Conservation (phyloP, 2,797 vertebrate species). For the Benthosema pterotum region DNA sequence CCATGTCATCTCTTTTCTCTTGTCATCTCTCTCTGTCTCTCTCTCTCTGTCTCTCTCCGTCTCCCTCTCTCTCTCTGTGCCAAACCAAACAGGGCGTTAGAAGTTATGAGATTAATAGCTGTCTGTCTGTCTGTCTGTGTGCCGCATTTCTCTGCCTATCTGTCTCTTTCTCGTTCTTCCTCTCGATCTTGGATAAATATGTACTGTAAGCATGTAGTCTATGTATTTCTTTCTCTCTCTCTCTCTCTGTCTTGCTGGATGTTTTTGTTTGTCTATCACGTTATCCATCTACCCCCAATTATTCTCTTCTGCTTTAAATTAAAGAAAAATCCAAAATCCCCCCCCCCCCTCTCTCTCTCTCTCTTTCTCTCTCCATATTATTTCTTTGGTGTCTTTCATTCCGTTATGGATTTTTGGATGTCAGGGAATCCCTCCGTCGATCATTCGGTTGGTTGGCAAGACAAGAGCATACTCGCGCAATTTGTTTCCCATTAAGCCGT, state of each 20-base stretch:
- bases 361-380: conserved; percentile 19
- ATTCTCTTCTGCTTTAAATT: too few relatives aligned
- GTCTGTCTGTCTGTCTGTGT: conserved; percentile 17
- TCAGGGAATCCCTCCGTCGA: conserved; percentile 58
- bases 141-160: conserved; percentile 18
- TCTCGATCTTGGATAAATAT: too few relatives aligned
- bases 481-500: conserved; percentile 76
- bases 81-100: conserved; percentile 7
- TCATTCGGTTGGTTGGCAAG: conserved; percentile 2
- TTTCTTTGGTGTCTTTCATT: background rate
- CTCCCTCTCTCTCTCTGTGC: conserved; percentile 7
- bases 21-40: background rate
- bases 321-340: too few relatives aligned
- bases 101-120: conserved; percentile 15
- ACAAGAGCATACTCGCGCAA: conserved; percentile 60
- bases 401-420: conserved; percentile 57
- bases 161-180: conserved; percentile 18
- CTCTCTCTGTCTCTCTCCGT: conserved; percentile 25
- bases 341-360: conserved; percentile 24
- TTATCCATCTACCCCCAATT: too few relatives aligned
- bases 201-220: too few relatives aligned
- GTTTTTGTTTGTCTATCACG: too few relatives aligned
- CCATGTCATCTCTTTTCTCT: conserved; percentile 30
- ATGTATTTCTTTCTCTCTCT: conserved; percentile 19
- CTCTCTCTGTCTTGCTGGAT: conserved; percentile 11